Base-by-base conservation (phyloP, 2,888 invertebrate genomes). In the Plagodis pulveraria region DNA sequence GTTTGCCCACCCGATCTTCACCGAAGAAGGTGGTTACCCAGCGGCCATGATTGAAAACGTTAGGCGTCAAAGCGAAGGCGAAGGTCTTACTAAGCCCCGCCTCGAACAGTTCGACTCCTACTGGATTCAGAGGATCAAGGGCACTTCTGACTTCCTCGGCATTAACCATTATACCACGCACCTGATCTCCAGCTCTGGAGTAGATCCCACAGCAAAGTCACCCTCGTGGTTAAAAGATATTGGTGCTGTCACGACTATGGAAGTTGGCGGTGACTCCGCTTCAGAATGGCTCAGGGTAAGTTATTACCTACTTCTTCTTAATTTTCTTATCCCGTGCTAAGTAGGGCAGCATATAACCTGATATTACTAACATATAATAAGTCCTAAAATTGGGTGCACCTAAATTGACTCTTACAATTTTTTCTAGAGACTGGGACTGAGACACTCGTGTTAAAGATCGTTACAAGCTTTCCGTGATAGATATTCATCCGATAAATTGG, bases 1-100 rank as follows among this genome's bases (percentile, higher is more conserved):
- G 93, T 93, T 93, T 66, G 93, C 93, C 0, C 90, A 93, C 70
- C 93, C 93, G 0, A 93, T 93, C 58, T 93, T 93, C 74, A 89
- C 93, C 0, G 72, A 79, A 50, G 80, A 87, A 66, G 93, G 93
- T 46, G 93, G 93, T 22, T 93, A 93, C 69, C 93, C 93, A 9
- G 64, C 81, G 2, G 87, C 78, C 0, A 93, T 93, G 93, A 66
- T 93, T 6, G 88, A 91, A 51, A 90, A 89, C 53, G 83, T 93
- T 2, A 89, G 83, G 0, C 81, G 74, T 10, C 86, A 88, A 58
- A 93, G 93, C 64, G 70, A 73, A 61, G 74, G 80, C 0, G 93
- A 93, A 70, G 93, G 93, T 53, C 73, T 92, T 0, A 50, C 71
- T 0, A 84, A 79, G 47, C 71, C 93, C 5, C 89, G 93, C 8